These are phyloP conservation scores for Addax nasomaculatus DNA, from an alignment of 2,113 vertebrate species.

Conservation along the genomic window DNA sequence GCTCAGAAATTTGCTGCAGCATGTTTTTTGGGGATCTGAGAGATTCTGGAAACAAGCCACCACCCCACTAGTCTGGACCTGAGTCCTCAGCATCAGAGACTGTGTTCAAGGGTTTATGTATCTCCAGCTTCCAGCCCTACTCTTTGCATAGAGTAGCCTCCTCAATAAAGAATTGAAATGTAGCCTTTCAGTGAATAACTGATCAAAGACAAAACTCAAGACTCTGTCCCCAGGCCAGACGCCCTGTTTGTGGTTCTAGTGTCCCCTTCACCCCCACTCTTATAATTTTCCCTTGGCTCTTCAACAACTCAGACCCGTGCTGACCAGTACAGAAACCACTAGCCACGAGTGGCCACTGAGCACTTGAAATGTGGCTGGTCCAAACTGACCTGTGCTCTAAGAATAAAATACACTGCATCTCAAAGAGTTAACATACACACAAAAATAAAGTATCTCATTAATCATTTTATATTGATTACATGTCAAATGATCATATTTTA, in stretches of 20 bases:
- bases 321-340: neutral
- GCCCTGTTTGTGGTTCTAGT: neutral
- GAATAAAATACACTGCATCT: neutral
- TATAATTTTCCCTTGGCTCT: neutral
- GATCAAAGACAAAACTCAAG: neutral
- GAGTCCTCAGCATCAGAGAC: neutral
- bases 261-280: too few species aligned
- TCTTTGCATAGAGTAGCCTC: neutral
- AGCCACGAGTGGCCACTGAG: neutral
- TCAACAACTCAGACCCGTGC: neutral
- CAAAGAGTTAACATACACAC: neutral
- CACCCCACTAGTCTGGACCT: neutral
- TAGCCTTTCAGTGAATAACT: neutral
- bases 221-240: neutral
- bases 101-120: neutral
- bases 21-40: fast-evolving
- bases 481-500: neutral
- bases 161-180: neutral
- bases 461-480: neutral
- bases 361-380: neutral
- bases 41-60: neutral
- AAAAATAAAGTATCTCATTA: neutral
- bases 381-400: neutral
- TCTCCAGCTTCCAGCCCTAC: neutral
- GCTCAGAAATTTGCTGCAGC: neutral